These are phyloP conservation scores for Papilio dardanus DNA, from an alignment of 1,140 invertebrate species.

Conservation along the genomic window DNA sequence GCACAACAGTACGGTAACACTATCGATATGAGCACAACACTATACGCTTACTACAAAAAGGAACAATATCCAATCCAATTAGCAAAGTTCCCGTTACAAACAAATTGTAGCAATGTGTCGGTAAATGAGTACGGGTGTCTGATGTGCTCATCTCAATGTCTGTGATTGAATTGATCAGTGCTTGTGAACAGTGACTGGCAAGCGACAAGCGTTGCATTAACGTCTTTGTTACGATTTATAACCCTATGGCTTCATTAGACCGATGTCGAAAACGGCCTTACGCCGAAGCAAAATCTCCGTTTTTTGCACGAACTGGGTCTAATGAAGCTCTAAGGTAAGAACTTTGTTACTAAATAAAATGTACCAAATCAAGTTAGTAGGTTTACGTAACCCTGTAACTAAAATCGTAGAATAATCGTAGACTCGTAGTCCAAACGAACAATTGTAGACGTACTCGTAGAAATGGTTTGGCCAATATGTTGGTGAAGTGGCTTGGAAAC, in stretches of 20 bases:
- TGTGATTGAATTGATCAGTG: not conserved
- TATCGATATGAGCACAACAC: constrained; percentile 2
- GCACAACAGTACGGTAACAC: not conserved
- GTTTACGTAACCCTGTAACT: not conserved
- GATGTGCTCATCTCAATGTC: constrained; percentile 3
- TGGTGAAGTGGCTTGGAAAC: not conserved
- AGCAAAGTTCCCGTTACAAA: constrained; percentile 15
- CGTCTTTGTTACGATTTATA: not conserved
- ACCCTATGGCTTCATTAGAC: no score
- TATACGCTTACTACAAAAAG: not conserved
- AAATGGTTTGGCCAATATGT: not conserved
- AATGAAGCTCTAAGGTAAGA: no score
- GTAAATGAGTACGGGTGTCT: not conserved
- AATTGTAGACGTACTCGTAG: no score
- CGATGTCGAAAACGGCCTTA: no score
- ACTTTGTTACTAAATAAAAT: not conserved
- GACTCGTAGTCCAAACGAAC: not conserved
- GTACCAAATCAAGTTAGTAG: not conserved
- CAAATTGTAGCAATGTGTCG: not conserved
- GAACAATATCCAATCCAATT: constrained; percentile 29
- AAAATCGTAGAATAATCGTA: not conserved
- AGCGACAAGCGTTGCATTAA: not conserved
- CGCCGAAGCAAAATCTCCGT: no score
- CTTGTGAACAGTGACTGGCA: not conserved
- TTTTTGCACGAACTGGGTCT: no score